Evolutionary conservation across 2,113 vertebrate species (phyloP), one percentile per base, ranked within the genome.

Genomic region (Passerina amoena): DNA sequence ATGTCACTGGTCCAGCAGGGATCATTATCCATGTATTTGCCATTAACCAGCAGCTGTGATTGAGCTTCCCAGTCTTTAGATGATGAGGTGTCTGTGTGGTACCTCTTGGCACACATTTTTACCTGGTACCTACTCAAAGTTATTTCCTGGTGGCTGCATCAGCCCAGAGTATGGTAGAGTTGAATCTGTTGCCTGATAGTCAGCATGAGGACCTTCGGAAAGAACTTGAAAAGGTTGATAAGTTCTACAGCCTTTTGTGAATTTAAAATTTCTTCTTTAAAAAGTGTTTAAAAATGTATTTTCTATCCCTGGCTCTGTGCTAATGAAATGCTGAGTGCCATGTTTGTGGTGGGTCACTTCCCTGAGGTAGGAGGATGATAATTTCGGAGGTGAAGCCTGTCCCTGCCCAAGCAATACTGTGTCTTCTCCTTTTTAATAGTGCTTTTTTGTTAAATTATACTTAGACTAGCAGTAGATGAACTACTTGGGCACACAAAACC

Each of bases 111-210:
- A 14, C 8, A 1, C 22, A 1, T 30, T 56, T 68, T 54, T 38
- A 16, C 14, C 1, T 22, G 14, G 27, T 48, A 8, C 73, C 24
- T 51, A 6, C 72, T 42, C 3, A 1, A 18, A 45, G 51, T 57
- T 40, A 12, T 4, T 6, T 1, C 48, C 53, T 61, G 59, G 40
- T 42, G 40, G 64, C 60, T 22, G 4, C 24, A 1, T 38, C 47
- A 28, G 42, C 38, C 44, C 30, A 5, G 27, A 12, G 27, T 2
- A 22, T 1, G 9, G 14, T 27, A 20, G 27, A n/a, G 44, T 31
- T 0, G 0, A 30, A 27, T 11, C 35, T 0, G 0, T 10, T 60
- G 40, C 56, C 31, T 8, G 35, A 7, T 8, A 18, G 33, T 22
- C 7, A 57, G 11, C 1, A 4, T 51, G 47, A 59, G 33, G 33